Percentiles rank a stretch among this genome's conserved stretches.
Evolutionary conservation across 2,888 invertebrate genomes (phyloP).

Genomic region (Euproctis similis): DNA sequence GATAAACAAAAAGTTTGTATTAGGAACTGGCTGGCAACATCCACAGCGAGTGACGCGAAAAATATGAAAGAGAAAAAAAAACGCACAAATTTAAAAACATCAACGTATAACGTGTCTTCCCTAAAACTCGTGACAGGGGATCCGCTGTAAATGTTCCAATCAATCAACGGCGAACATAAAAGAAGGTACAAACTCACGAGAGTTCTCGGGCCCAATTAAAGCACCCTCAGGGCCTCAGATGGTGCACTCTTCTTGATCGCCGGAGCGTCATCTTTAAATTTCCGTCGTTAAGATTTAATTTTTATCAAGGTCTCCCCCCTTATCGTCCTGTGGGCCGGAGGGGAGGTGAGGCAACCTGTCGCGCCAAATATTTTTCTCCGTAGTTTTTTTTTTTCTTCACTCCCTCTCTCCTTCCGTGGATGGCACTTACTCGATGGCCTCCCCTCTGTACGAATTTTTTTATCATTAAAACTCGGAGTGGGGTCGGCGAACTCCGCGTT

Average conservation of each 20-base stretch:
- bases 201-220: conserved; percentile 70
- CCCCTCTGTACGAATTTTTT: conserved; percentile 75
- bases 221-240: conserved; percentile 69
- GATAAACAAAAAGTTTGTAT: no score
- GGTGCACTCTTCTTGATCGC: conserved; percentile 74
- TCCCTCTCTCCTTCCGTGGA: no score
- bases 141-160: conserved; percentile 37
- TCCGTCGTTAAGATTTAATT: conserved; percentile 77
- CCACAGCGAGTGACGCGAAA: no score
- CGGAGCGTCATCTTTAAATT: conserved; percentile 76
- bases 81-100: no score
- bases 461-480: conserved; percentile 74
- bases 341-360: conserved; percentile 64
- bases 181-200: conserved; percentile 32
- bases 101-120: conserved; percentile 19
- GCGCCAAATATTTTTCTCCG: conserved; percentile 76
- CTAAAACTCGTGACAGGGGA: conserved; percentile 25
- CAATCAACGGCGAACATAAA: conserved; percentile 35
- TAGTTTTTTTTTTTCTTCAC: conserved; percentile 73
- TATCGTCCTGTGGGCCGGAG: conserved; percentile 20
- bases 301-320: conserved; percentile 65
- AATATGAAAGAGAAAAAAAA: no score
- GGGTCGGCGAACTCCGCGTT: conserved; percentile 72
- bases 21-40: no score
- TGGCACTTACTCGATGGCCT: conserved; percentile 69